A percentile compares a stretch with the other conserved stretches of the same genome.
Evolutionary conservation across 2,888 invertebrate genomes (phyloP).

Genomic region (Tinea trinotella): DNA sequence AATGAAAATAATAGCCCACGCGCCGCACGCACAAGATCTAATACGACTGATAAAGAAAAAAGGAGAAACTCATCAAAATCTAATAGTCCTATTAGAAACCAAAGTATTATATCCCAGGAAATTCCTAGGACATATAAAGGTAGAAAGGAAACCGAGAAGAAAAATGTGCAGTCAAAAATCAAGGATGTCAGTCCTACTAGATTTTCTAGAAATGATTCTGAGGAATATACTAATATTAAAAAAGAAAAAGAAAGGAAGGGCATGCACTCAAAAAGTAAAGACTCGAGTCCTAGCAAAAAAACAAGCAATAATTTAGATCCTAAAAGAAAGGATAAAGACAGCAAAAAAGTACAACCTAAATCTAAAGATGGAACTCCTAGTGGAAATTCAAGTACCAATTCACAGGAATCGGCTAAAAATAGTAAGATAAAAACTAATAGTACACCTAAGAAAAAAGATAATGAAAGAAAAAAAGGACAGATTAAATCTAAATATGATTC

Average conservation of each 20-base stretch:
- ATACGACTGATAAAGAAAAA: background rate
- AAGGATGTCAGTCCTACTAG: too few species aligned
- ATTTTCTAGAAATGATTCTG: background rate
- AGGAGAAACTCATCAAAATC: background rate
- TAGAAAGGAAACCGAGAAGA: background rate
- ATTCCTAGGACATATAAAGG: background rate
- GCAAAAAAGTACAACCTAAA: background rate
- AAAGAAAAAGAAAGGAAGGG: too few species aligned
- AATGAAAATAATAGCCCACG: background rate
- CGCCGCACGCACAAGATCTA: background rate
- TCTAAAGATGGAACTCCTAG: background rate
- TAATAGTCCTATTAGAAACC: background rate
- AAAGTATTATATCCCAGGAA: background rate
- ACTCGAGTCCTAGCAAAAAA: background rate
- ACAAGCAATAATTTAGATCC: background rate
- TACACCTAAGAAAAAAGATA: too few species aligned
- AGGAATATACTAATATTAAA: too few species aligned
- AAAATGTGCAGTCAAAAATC: background rate
- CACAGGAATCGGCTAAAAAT: too few species aligned
- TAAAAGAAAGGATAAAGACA: too few species aligned
- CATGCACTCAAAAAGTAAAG: too few species aligned
- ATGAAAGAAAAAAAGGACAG: too few species aligned
- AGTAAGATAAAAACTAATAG: too few species aligned
- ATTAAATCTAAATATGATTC: too few species aligned
- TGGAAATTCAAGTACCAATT: background rate